Conservation (phyloP, 1,140 invertebrate species). For the Drosophila hydei region DNA sequence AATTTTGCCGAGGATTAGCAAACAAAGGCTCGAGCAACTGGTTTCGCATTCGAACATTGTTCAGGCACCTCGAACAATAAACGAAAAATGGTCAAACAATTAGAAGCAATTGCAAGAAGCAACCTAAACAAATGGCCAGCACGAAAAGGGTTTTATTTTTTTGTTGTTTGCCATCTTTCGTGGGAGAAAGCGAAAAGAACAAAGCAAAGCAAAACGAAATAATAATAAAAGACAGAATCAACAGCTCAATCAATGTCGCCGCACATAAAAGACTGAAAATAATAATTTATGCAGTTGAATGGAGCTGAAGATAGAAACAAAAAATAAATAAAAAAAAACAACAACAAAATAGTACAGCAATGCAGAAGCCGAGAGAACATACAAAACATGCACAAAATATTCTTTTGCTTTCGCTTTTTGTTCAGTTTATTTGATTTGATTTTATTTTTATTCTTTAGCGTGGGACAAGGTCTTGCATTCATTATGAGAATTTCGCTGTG, state of each 20-base stretch:
- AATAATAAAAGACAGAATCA: conserved; percentile 47
- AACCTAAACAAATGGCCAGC: conserved; percentile 27
- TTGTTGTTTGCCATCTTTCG: too few species aligned
- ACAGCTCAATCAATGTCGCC: conserved; percentile 76
- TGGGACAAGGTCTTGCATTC: conserved; percentile 17
- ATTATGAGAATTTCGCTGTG: conserved; percentile 21
- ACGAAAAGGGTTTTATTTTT: conserved; percentile 3
- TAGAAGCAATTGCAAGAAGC: conserved; percentile 63
- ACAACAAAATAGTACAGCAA: conserved; percentile 1
- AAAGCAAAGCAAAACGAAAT: not conserved
- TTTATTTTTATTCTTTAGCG: not conserved
- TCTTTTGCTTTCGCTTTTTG: not conserved
- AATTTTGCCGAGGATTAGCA: conserved; percentile 12
- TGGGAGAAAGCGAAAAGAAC: not conserved
- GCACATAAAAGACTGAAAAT: conserved; percentile 55
- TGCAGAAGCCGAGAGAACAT: not conserved
- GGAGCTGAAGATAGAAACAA: conserved; percentile 45
- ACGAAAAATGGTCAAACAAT: conserved; percentile 47
- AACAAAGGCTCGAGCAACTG: conserved; percentile 20
- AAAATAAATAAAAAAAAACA: conserved; percentile 6
- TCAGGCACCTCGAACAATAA: conserved; percentile 45
- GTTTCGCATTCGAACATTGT: conserved; percentile 41
- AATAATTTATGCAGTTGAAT: conserved; percentile 75
- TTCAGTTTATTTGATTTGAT: conserved; percentile 3
- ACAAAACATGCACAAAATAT: conserved; percentile 28